phyloP scores from a whole-genome alignment of 2,113 vertebrate genomes.

The Aspiorhynchus laticeps region DNA sequence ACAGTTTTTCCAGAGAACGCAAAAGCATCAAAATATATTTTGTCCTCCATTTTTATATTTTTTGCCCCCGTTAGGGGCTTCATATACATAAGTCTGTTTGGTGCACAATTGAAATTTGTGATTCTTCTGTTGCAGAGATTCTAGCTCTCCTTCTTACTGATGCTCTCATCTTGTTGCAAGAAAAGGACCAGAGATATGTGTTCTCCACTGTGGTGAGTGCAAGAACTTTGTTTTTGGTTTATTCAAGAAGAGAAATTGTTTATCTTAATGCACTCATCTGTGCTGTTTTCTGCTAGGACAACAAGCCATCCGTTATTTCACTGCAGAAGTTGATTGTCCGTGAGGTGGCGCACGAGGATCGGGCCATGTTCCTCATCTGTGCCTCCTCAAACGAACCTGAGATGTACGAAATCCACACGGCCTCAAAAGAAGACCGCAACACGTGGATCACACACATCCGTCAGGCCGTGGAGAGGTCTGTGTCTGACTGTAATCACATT shows the following conservation, averaged over 20 bases:
- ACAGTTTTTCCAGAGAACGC: not conserved
- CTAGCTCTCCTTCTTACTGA: conserved; percentile 91
- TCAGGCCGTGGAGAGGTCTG: conserved; percentile 89
- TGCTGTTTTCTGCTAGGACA: conserved; percentile 77
- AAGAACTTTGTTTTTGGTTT: not conserved
- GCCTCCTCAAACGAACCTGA: conserved; percentile 90
- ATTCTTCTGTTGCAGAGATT: conserved; percentile 77
- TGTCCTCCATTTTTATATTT: no score
- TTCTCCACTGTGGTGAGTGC: conserved; percentile 92
- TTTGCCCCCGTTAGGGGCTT: not conserved
- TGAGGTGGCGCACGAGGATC: conserved; percentile 95
- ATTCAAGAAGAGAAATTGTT: not conserved
- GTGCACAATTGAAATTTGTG: not conserved
- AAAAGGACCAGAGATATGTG: conserved; percentile 92
- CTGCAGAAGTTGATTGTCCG: conserved; percentile 95
- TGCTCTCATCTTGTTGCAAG: conserved; percentile 89
- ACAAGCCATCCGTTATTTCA: conserved; percentile 90
- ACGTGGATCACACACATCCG: conserved; percentile 91
- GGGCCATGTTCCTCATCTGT: conserved; percentile 97
- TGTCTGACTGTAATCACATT: not conserved
- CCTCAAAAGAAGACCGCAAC: conserved; percentile 92
- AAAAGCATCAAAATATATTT: no score
- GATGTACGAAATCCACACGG: conserved; percentile 96
- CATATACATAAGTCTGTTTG: not conserved
- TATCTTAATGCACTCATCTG: not conserved